Percentiles rank a stretch among this genome's conserved stretches.
Evolutionary conservation across 1,140 invertebrate species (phyloP).

Genomic region (Tenebrio molitor): DNA sequence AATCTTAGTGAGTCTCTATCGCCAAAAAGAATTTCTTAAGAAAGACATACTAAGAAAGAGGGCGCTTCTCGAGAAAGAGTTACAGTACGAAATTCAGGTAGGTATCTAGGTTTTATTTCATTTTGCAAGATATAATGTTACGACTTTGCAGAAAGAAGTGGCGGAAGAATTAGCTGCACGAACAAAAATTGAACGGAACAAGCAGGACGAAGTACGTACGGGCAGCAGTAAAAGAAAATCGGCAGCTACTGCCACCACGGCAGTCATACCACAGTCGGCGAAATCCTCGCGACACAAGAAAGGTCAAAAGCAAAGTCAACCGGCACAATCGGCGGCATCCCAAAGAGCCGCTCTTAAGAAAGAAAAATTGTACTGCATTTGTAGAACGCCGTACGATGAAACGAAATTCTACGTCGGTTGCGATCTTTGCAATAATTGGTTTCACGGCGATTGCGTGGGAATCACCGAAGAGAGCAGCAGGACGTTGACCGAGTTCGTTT

Average conservation of each 20-base stretch:
- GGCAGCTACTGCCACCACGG: constrained; percentile 68
- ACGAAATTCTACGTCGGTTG: constrained; percentile 98
- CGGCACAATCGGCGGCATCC: background rate
- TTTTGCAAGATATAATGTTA: too few species aligned
- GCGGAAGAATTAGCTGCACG: constrained; percentile 76
- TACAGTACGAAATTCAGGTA: constrained; percentile 91
- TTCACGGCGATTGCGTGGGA: constrained; percentile 96
- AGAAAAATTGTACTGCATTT: constrained; percentile 93
- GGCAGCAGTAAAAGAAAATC: constrained; percentile 73
- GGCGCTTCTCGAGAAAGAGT: constrained; percentile 89
- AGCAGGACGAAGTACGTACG: constrained; percentile 78
- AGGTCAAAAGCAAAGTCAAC: constrained; percentile 11
- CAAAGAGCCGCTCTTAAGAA: constrained; percentile 69
- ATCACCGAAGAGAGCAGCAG: constrained; percentile 95
- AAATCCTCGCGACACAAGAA: constrained; percentile 53
- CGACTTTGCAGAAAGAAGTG: constrained; percentile 75
- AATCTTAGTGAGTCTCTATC: constrained; percentile 78
- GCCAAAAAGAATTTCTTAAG: constrained; percentile 93
- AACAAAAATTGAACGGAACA: constrained; percentile 78
- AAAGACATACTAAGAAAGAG: constrained; percentile 95
- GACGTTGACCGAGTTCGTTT: constrained; percentile 90
- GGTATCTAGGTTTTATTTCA: too few species aligned
- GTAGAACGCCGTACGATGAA: constrained; percentile 95
- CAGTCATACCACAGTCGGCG: constrained; percentile 64
- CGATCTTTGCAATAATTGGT: constrained; percentile 98